These are phyloP conservation scores for Noturus placidus DNA, from an alignment of 2,113 vertebrate genomes.

Conservation along the genomic window DNA sequence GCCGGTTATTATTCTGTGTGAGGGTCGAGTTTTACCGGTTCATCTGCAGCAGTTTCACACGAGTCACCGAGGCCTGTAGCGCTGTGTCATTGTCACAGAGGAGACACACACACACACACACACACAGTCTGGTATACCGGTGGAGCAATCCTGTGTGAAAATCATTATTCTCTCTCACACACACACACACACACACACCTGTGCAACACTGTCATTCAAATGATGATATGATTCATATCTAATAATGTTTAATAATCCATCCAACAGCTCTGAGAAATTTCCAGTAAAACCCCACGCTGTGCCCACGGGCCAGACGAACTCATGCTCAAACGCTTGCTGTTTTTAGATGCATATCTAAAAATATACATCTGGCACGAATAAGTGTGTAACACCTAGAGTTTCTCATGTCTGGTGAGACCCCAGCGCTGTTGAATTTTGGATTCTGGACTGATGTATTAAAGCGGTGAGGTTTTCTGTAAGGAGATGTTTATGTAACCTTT, in stretches of 20 bases:
- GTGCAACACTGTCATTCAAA: not conserved
- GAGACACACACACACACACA: constrained; percentile 11
- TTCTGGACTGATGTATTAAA: not conserved
- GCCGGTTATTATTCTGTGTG: not conserved
- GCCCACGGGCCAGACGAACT: not conserved
- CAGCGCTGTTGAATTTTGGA: not conserved
- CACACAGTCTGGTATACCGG: constrained; percentile 20
- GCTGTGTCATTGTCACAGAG: constrained; percentile 10
- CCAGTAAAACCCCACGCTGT: not conserved
- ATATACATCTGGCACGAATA: not conserved
- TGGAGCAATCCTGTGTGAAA: constrained; percentile 20
- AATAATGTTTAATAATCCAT: not conserved
- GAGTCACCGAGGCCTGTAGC: constrained; percentile 25
- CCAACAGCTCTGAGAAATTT: not conserved
- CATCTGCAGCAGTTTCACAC: constrained; percentile 17
- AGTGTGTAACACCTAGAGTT: not conserved
- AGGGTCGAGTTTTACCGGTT: constrained; percentile 36
- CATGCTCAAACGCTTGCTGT: not conserved
- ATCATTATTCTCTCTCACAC: not conserved
- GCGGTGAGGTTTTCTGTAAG: not conserved
- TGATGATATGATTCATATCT: not conserved
- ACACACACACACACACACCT: not conserved
- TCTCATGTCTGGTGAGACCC: not conserved
- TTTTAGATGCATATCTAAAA: not conserved
- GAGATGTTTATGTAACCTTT: not conserved